Evolutionary conservation across 2,888 invertebrate species (phyloP).

Genomic region (Athalia cordata): DNA sequence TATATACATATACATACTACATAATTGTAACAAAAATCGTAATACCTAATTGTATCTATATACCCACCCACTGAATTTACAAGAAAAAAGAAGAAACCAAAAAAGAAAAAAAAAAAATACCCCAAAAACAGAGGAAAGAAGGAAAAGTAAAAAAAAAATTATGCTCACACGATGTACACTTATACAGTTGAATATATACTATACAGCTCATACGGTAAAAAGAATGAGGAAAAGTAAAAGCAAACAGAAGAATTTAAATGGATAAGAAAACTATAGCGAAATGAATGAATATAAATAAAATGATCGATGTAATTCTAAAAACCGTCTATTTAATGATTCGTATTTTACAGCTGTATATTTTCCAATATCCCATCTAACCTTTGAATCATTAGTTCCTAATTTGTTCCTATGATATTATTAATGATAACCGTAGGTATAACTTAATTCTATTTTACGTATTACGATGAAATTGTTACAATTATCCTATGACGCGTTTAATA

Average conservation of each 20-base stretch:
- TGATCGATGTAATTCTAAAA: constrained; percentile 33
- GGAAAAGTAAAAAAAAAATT: neutral
- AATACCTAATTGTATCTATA: constrained; percentile 50
- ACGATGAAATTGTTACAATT: too few species aligned
- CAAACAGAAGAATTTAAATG: constrained; percentile 33
- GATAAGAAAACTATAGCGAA: constrained; percentile 41
- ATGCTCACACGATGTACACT: constrained; percentile 29
- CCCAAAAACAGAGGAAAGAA: constrained; percentile 48
- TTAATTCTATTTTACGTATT: too few species aligned
- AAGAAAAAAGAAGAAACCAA: neutral
- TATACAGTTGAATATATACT: neutral
- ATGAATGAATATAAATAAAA: constrained; percentile 56
- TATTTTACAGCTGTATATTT: neutral
- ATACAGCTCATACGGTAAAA: too few species aligned
- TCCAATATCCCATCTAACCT: neutral
- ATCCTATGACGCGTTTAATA: too few species aligned
- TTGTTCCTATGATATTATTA: neutral
- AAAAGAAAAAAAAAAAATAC: neutral
- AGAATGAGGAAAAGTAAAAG: neutral
- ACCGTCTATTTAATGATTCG: neutral
- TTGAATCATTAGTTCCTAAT: neutral
- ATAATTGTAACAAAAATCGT: too few species aligned
- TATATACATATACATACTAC: constrained; percentile 43
- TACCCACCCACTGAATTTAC: constrained; percentile 3
- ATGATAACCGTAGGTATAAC: neutral